Base-by-base conservation (phyloP, 2,888 invertebrate species). In the Rotaria sp. region DNA sequence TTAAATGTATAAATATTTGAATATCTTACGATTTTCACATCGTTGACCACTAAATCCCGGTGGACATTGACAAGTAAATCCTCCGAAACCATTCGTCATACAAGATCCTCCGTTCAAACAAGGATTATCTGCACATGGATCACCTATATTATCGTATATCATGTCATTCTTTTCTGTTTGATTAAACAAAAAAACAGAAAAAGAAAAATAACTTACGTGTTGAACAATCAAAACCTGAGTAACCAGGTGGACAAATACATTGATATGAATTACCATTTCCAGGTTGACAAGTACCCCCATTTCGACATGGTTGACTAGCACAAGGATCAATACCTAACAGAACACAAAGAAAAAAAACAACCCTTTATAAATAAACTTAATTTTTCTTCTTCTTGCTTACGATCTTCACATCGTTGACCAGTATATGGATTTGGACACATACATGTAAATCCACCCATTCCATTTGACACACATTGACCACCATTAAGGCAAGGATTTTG, bases 201-300 rank as follows among this genome's bases (percentile, higher is more conserved):
- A n/a, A 30, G 0, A 26, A 30, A n/a, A 59, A 10, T 15, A 67
- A 80, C 75, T 80, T 80, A 80, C 75, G 75, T 26, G 41, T 86
- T 85, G 88, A 87, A 84, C 88, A 88, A 57, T 87, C 85, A 41
- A 55, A 48, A 50, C 88, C 88, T 57, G 87, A 87, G 84, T 87
- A 88, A 5, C 87, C 86, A 8, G 74, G 75, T 18, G 84, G 45
- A 67, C 88, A 88, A 15, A 74, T 41, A 75, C 88, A 88, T 11
- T 75, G 80, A 52, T 87, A 87, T 24, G 84, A 85, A 3, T 38
- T 55, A 26, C 87, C 84, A 18, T 87, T 80, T 2, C 67, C 67
- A 45, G 84, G 86, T 38, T 1, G 30, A n/a, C 85, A 85, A 30
- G 30, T 35, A 15, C 38, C 85, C 24, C 59, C 59, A 30, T 85